Evolutionary conservation across 2,888 invertebrate genomes (phyloP), one percentile per base, ranked within the genome.

Genomic region (Hydrotaea cyrtoneurina): DNA sequence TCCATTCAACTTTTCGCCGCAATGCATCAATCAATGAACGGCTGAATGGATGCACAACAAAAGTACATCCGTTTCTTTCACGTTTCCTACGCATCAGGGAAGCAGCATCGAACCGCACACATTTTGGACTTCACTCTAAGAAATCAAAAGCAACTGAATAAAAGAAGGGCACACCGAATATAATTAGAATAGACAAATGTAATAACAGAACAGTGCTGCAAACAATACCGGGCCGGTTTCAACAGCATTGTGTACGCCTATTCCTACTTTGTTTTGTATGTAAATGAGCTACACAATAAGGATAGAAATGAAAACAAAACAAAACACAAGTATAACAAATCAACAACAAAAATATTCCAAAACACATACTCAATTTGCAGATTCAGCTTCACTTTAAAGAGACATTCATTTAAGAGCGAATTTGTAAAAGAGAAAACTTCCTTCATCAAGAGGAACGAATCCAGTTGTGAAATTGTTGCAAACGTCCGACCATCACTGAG

Each of bases 11-110:
- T 50, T 50, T 69, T 69, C 46, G 80, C 82, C 71, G 86, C 86
- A 82, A 76, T 85, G 82, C 82, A 86, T 86, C 86, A 84, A 86
- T 86, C 85, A 86, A 86, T 82, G 76, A 36, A 74, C 50, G 39
- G 21, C 36, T 46, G 50, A 66, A 19, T 66, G 66, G 39, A 66
- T 66, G 66, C 31, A 64, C 26, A 36, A 39, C 36, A 31, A 55
- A 55, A 21, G 10, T 55, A 11, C 55, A 55, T 55, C 55, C 55
- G 55, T 19, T 55, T 21, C 10, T 21, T 21, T 55, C 8, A 0
- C 11, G 55, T 55, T 55, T 19, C 55, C 55, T 23, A 5, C 55
- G 4, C 43, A 66, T n/a, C n/a, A 50, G 39, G 31, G 17, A 53
- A 43, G 10, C 13, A 11, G 39, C 39, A 66, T n/a, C n/a, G n/a